Base-by-base conservation (phyloP, 1,140 invertebrate genomes). In the Thaumatotibia leucotreta region DNA sequence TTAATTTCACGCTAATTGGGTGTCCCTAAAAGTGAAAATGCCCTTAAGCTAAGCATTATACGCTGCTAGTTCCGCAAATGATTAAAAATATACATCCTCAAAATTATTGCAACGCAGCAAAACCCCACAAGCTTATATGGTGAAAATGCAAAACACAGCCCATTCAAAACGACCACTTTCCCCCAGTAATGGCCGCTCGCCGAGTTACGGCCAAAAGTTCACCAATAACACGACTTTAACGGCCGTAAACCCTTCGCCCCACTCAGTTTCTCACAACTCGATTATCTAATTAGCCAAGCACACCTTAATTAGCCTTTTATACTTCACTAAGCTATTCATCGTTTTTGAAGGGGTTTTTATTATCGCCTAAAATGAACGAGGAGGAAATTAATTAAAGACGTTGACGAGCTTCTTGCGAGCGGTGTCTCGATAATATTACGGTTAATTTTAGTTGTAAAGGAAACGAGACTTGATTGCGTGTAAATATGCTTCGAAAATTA, bases 141-240 rank as follows among this genome's bases (percentile, higher is more conserved):
- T n/a, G n/a, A n/a, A n/a, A 45, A 45, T 45, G 39, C 17, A 45
- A 45, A 45, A 20, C 9, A 20, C n/a, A 45, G 39, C 24, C 24
- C 24, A 58, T 17, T 17, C 24, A 29, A n/a, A 58, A 58, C 17
- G 4, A 20, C 52, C 23, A 58, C 24, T 58, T 58, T 58, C 11
- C 6, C 6, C n/a, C 65, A 63, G 63, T 67, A 69, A 72, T 72
- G 67, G 63, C 39, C 52, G 49, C 32, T 61, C 31, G 61, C 49
- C 58, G 70, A 75, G 68, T 77, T 73, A 67, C 67, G 67, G 73
- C 73, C 73, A 31, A 66, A 86, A 84, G 74, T 86, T 83, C 72
- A 81, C 82, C 82, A 84, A 84, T 80, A 82, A 82, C 79, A 82
- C 79, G 76, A 77, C 76, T 73, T 83, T 83, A 80, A 80, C 79